phyloP scores from a whole-genome alignment of 2,113 vertebrate genomes.

The Callorhinus ursinus region DNA sequence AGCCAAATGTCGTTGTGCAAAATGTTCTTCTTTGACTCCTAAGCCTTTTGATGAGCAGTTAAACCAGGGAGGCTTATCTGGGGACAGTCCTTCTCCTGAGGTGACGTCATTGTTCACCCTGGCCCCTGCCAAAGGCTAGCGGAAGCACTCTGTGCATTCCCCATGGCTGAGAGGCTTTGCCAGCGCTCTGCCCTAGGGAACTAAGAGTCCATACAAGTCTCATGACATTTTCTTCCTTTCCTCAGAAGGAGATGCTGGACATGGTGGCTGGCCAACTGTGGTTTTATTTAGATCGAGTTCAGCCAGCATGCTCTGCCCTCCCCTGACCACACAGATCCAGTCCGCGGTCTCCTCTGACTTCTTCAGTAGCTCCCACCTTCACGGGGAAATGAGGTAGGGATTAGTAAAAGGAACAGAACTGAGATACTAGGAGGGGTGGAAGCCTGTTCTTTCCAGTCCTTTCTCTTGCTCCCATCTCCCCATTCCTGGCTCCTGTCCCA shows the following conservation, averaged over 20 bases:
- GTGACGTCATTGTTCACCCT: conserved; percentile 33
- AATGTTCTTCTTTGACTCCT: background rate
- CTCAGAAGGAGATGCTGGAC: background rate
- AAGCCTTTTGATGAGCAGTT: conserved; percentile 43
- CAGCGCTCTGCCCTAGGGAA: background rate
- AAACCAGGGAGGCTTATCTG: conserved; percentile 61
- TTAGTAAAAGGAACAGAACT: background rate
- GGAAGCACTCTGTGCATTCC: background rate
- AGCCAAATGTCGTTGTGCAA: conserved; percentile 31
- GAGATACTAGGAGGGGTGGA: background rate
- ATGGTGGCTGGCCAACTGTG: background rate
- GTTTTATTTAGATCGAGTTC: background rate
- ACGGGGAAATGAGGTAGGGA: background rate
- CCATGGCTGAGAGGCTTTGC: background rate
- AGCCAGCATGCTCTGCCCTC: background rate
- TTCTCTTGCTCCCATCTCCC: background rate
- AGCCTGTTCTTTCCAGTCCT: background rate
- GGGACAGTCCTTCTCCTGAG: background rate
- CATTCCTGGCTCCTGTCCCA: background rate
- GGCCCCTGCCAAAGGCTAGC: background rate
- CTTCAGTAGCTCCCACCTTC: background rate
- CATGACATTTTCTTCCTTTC: background rate
- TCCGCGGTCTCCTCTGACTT: background rate
- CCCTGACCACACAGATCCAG: background rate
- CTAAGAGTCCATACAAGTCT: background rate